Base-by-base conservation (phyloP, 2,888 invertebrate species). In the Spilosoma lubricipeda region DNA sequence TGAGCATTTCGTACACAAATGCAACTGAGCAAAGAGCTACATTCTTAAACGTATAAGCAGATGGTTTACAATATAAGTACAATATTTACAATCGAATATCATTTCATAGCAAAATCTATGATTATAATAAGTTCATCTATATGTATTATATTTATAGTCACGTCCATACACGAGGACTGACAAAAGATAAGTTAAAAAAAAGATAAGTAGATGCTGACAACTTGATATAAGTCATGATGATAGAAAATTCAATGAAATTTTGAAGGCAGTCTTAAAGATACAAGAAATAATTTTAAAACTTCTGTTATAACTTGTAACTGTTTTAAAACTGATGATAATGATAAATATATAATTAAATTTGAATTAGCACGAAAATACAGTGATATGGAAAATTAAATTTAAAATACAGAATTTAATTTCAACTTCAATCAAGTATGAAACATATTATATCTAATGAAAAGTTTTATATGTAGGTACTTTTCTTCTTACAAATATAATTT, bases 51-150 rank as follows among this genome's bases (percentile, higher is more conserved):
- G 70, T 80, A 74, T 71, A 23, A 73, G 23, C 42, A 69, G 23
- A 75, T 63, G 63, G 72, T 82, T 81, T 80, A 82, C 82, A 82
- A 76, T 80, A 70, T 77, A 75, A 80, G 59, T 77, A 81, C 79
- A 85, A 78, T 90, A 89, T 90, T 86, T 89, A 89, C 88, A 89
- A 73, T 78, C 75, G 77, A 71, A 65, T 72, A 73, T 76, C 70
- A 77, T 67, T 75, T 73, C 75, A 80, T 82, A 75, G 72, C 76
- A 80, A 79, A 82, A 76, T 76, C 71, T 77, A 77, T 74, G 67
- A 72, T 71, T 70, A 52, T 52, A 45, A 67, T 76, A 76, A 42
- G 30, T 59, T 42, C 69, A 76, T 5, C 45, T 76, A 70, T 33
- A 8, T 74, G 63, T 52, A 4, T 52, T 68, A 67, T 71, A 71